Conservation (phyloP, 1,140 invertebrate genomes). For the Orussus abietinus region DNA sequence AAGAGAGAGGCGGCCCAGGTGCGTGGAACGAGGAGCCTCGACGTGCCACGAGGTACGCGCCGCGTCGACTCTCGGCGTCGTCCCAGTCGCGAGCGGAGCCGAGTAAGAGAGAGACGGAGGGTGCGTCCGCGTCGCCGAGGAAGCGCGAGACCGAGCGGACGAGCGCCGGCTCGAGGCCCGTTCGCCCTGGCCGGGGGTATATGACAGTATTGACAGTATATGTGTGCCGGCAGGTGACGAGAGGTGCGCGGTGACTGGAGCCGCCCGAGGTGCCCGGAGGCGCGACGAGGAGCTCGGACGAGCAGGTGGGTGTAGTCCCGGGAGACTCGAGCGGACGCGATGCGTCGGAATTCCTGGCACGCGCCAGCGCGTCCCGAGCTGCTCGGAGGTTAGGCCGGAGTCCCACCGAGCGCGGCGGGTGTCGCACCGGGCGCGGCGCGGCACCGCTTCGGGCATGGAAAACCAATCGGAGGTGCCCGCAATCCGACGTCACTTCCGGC, state of each 20-base stretch:
- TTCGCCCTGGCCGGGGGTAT: conserved; percentile 8
- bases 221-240: conserved; percentile 29
- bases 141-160: background rate
- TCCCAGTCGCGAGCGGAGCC: conserved; percentile 1
- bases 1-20: background rate
- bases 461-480: too few species aligned
- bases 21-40: conserved; percentile 12
- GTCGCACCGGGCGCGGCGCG: too few species aligned
- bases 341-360: too few species aligned
- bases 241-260: conserved; percentile 9
- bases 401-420: too few species aligned
- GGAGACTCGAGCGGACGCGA: too few species aligned
- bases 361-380: too few species aligned
- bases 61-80: background rate
- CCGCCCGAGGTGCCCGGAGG: background rate
- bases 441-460: too few species aligned
- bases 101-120: conserved; percentile 3
- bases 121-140: background rate
- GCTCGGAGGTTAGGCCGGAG: too few species aligned
- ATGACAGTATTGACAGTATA: conserved; percentile 16
- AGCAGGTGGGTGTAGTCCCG: conserved; percentile 31
- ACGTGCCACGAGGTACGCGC: background rate
- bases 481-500: too few species aligned
- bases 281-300: background rate
- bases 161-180: conserved; percentile 4